A percentile compares a stretch with the other conserved stretches of the same genome.
Conservation (phyloP, 2,113 vertebrate genomes). For the Aphelocoma coerulescens region DNA sequence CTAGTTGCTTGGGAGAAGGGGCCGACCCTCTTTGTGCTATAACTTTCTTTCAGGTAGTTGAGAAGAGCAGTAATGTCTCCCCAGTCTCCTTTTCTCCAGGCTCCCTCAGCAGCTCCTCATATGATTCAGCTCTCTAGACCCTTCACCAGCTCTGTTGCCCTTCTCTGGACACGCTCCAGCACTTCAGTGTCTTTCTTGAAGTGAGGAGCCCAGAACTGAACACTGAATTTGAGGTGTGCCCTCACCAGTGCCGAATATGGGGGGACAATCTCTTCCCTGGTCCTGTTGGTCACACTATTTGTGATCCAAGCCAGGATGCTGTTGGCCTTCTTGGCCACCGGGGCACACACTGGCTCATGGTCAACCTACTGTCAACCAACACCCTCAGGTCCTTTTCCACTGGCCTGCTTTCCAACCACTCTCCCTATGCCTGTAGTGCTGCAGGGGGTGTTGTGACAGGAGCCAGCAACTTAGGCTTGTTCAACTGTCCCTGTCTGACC, state of each 20-base stretch:
- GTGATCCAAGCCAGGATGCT: not conserved
- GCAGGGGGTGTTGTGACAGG: not conserved
- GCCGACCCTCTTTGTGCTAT: fast-evolving
- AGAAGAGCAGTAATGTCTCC: not conserved
- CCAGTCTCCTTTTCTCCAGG: not conserved
- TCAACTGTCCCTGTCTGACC: not conserved
- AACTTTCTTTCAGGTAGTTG: not conserved
- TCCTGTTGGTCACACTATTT: not conserved
- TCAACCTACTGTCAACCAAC: not conserved
- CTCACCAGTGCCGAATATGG: not conserved
- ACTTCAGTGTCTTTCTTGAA: not conserved
- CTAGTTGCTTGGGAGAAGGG: not conserved
- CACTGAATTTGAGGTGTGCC: not conserved
- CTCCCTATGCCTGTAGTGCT: not conserved
- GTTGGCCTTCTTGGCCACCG: not conserved
- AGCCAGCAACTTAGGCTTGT: not conserved
- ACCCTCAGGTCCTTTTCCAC: not conserved
- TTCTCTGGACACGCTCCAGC: not conserved
- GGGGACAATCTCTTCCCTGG: not conserved
- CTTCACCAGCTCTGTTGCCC: not conserved
- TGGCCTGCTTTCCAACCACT: not conserved
- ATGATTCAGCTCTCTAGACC: not conserved
- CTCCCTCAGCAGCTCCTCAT: not conserved
- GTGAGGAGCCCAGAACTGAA: not conserved
- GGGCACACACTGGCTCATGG: not conserved